These are phyloP conservation scores for Hipparchia semele DNA, from an alignment of 2,888 invertebrate species.

Conservation along the genomic window DNA sequence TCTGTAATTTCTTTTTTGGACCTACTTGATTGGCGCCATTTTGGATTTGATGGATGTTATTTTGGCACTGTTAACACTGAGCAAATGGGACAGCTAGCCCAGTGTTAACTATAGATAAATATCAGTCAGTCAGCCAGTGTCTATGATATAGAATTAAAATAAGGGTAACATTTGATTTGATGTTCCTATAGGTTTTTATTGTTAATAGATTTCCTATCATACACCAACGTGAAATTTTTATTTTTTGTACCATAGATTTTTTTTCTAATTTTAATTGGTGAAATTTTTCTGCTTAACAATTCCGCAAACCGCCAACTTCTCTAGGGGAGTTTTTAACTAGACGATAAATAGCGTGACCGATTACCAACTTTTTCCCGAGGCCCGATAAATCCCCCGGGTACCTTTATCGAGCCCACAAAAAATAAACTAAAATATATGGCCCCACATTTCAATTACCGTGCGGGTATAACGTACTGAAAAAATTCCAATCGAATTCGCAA, in stretches of 20 bases:
- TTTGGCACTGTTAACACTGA: too few relatives aligned
- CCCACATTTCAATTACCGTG: constrained; percentile 6
- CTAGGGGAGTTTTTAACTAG: background rate
- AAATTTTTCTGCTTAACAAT: background rate
- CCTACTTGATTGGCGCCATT: too few relatives aligned
- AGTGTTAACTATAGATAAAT: too few relatives aligned
- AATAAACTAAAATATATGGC: background rate
- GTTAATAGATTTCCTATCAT: too few relatives aligned
- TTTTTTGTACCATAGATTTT: background rate
- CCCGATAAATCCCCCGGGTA: background rate
- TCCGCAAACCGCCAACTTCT: constrained; percentile 1
- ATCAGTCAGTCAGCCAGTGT: too few relatives aligned
- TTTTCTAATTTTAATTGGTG: background rate
- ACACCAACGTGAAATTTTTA: too few relatives aligned
- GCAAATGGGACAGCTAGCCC: too few relatives aligned
- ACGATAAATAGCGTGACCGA: background rate
- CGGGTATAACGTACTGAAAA: background rate
- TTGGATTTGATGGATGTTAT: too few relatives aligned
- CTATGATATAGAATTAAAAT: too few relatives aligned
- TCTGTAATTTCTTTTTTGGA: too few relatives aligned
- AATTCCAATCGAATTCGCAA: background rate
- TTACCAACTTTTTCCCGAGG: background rate
- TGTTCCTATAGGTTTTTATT: too few relatives aligned
- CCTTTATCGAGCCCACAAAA: background rate
- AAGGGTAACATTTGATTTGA: too few relatives aligned